Percentiles rank a stretch among this genome's conserved stretches.
Evolutionary conservation across 2,797 vertebrate genomes (phyloP).

Genomic region (Gadopsis bispinosus): DNA sequence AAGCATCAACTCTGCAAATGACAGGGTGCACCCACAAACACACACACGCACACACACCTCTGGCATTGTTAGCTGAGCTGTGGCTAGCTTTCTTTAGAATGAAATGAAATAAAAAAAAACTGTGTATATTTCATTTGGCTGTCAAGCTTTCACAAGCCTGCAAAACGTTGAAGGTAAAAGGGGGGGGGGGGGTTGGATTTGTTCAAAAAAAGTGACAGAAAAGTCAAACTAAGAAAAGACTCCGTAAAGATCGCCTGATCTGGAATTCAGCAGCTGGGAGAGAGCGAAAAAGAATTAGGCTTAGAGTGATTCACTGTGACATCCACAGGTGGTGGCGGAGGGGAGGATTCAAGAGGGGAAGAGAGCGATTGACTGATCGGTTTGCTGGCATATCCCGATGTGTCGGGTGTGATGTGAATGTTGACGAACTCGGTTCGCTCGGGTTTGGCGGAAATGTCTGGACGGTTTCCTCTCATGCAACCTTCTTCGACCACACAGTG

Average conservation of each 20-base stretch:
- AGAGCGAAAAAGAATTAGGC: neutral
- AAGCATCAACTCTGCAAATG: conserved; percentile 51
- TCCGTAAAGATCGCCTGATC: neutral
- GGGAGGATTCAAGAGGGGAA: neutral
- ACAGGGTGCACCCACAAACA: conserved; percentile 17
- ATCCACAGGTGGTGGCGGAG: neutral
- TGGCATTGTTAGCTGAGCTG: conserved; percentile 27
- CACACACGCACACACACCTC: conserved; percentile 4
- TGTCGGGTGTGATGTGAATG: neutral
- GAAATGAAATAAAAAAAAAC: conserved; percentile 19
- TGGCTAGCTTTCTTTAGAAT: conserved; percentile 24
- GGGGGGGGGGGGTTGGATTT: neutral
- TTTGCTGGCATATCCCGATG: neutral
- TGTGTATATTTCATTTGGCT: conserved; percentile 24
- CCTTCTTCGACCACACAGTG: neutral
- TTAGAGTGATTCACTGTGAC: neutral
- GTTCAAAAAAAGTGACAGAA: conserved; percentile 4
- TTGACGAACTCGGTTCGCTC: too few relatives aligned
- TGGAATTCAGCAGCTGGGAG: neutral
- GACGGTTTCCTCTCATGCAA: too few relatives aligned
- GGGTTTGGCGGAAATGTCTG: neutral
- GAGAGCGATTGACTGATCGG: neutral
- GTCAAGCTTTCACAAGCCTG: conserved; percentile 23
- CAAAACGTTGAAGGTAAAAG: conserved; percentile 1
- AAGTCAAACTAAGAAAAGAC: neutral